Evolutionary conservation across 2,113 vertebrate species (phyloP).

Genomic region (human): DNA sequence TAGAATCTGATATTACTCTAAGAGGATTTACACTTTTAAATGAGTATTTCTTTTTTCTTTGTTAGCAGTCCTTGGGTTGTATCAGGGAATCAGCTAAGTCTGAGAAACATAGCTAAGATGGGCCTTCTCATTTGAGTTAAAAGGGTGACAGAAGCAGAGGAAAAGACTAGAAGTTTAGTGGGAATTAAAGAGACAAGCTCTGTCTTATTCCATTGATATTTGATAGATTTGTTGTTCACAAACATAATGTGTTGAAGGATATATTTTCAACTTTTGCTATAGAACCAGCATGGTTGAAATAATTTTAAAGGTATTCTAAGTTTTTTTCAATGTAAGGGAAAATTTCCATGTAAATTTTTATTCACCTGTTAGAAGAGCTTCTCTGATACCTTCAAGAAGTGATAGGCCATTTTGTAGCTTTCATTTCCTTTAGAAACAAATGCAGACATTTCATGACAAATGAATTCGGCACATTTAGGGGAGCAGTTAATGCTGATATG

Average conservation of each 20-base stretch:
- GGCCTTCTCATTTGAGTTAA: neutral
- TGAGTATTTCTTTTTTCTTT: neutral
- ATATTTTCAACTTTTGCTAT: conserved; percentile 41
- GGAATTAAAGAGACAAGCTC: conserved; percentile 49
- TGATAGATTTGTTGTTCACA: neutral
- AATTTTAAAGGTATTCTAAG: conserved; percentile 34
- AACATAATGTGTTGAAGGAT: conserved; percentile 55
- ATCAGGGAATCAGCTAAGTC: neutral
- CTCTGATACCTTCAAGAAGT: conserved; percentile 27
- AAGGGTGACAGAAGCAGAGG: neutral
- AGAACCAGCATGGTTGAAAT: conserved; percentile 45
- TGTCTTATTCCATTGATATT: neutral
- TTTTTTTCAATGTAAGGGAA: neutral
- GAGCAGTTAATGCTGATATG: neutral
- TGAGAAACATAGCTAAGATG: neutral
- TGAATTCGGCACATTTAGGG: neutral
- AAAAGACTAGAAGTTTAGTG: neutral
- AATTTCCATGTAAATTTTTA: neutral
- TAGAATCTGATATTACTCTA: conserved; percentile 78
- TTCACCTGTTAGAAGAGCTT: neutral
- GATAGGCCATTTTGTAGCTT: neutral
- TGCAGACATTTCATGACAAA: neutral
- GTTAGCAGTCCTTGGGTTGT: neutral
- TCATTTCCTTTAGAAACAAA: conserved; percentile 18
- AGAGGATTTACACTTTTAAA: conserved; percentile 82